A percentile compares a stretch with the other conserved stretches of the same genome.
These are phyloP conservation scores for Myanophis thanlyinensis DNA, from an alignment of 2,113 vertebrate species.

Conservation along the genomic window DNA sequence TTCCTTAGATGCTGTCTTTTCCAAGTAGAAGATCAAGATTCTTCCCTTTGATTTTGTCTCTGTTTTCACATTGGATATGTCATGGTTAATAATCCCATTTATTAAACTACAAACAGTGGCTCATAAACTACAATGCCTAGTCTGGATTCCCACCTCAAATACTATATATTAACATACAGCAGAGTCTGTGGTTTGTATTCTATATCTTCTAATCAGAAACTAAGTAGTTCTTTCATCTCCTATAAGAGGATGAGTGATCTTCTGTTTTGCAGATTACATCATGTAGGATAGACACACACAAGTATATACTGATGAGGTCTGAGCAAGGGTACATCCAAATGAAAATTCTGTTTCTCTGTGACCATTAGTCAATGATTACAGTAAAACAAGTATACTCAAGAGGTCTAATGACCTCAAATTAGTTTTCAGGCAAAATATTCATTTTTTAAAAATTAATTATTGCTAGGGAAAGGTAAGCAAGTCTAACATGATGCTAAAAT, in stretches of 20 bases:
- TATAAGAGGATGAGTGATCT: neutral
- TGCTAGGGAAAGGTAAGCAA: neutral
- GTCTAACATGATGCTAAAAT: neutral
- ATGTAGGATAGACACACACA: neutral
- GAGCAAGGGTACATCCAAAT: neutral
- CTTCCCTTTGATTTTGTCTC: neutral
- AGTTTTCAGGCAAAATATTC: neutral
- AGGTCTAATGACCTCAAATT: neutral
- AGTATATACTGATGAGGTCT: accelerated
- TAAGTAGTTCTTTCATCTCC: neutral
- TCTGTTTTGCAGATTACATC: neutral
- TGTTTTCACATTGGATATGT: neutral
- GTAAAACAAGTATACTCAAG: accelerated
- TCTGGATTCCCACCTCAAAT: neutral
- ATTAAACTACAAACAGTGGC: neutral
- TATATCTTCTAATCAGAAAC: neutral
- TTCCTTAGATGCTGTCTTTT: neutral
- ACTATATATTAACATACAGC: neutral
- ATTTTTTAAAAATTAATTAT: neutral
- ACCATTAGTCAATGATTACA: accelerated
- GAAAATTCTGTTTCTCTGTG: neutral
- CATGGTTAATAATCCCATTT: neutral
- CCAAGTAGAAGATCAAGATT: neutral
- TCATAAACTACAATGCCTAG: neutral
- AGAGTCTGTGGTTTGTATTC: neutral